Percentiles rank a stretch among this genome's conserved stretches.
Evolutionary conservation across 2,888 invertebrate genomes (phyloP).

Genomic region (Zaprionus lineosus): DNA sequence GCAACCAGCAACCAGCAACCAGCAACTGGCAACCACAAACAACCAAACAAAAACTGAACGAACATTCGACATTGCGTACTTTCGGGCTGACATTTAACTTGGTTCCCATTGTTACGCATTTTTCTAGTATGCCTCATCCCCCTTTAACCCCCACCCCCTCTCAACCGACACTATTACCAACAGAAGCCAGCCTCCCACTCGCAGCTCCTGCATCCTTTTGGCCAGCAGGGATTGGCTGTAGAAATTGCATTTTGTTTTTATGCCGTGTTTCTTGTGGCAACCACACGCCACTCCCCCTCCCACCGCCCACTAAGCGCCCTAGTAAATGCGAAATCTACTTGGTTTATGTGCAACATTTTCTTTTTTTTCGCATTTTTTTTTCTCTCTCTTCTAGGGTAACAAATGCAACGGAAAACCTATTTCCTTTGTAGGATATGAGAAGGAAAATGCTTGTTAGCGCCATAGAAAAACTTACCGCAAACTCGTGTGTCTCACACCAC

Average conservation of each 20-base stretch:
- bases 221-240: background rate
- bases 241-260: background rate
- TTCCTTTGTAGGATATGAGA: slow-evolving; percentile 68
- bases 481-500: background rate
- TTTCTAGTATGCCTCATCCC: no score
- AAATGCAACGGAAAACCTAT: slow-evolving; percentile 72
- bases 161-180: no score
- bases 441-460: slow-evolving; percentile 73
- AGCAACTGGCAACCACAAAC: no score
- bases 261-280: slow-evolving; percentile 22
- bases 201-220: slow-evolving; percentile 8
- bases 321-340: background rate
- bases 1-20: no score
- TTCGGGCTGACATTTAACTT: slow-evolving; percentile 40
- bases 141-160: no score
- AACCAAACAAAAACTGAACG: no score
- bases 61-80: slow-evolving; percentile 34
- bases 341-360: background rate
- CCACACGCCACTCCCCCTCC: slow-evolving; percentile 1
- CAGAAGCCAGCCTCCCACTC: no score
- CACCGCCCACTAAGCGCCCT: background rate
- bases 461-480: slow-evolving; percentile 43
- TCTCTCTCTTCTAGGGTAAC: no score
- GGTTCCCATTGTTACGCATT: slow-evolving; percentile 50
- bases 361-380: no score